Conservation (phyloP, 1,140 invertebrate species). For the Bemisia tabaci region DNA sequence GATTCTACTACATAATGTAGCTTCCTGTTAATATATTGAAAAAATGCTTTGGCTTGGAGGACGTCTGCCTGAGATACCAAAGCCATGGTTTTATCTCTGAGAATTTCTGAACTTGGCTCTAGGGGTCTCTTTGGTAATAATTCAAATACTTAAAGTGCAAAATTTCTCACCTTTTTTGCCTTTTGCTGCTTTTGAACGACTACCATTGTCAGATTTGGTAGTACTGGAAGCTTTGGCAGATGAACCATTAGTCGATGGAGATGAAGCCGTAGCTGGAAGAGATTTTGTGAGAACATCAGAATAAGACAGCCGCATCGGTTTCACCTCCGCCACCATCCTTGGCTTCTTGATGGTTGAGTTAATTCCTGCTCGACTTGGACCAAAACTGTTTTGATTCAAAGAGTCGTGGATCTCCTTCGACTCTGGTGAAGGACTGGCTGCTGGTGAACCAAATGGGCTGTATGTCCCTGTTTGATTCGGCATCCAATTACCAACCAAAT, state of each 20-base stretch:
- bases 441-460: constrained; percentile 48
- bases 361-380: constrained; percentile 31
- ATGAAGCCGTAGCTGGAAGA: constrained; percentile 28
- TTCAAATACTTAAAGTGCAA: too few relatives aligned
- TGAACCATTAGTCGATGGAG: constrained; percentile 20
- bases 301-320: constrained; percentile 68
- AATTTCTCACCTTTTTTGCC: constrained; percentile 14
- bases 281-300: constrained; percentile 67
- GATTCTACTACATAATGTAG: too few relatives aligned
- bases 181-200: constrained; percentile 31
- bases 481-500: constrained; percentile 65
- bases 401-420: constrained; percentile 21
- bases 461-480: constrained; percentile 68
- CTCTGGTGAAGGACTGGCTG: constrained; percentile 23
- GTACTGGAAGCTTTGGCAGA: constrained; percentile 9
- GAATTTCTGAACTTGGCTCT: too few relatives aligned
- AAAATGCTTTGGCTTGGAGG: too few relatives aligned
- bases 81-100: too few relatives aligned
- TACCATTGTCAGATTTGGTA: constrained; percentile 28
- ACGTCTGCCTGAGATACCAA: too few relatives aligned
- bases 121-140: too few relatives aligned
- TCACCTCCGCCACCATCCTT: constrained; percentile 65
- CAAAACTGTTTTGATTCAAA: constrained; percentile 21
- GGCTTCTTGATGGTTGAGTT: constrained; percentile 42
- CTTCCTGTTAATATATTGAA: too few relatives aligned